Evolutionary conservation across 2,888 invertebrate genomes (phyloP).

Genomic region (Andricus curvator): DNA sequence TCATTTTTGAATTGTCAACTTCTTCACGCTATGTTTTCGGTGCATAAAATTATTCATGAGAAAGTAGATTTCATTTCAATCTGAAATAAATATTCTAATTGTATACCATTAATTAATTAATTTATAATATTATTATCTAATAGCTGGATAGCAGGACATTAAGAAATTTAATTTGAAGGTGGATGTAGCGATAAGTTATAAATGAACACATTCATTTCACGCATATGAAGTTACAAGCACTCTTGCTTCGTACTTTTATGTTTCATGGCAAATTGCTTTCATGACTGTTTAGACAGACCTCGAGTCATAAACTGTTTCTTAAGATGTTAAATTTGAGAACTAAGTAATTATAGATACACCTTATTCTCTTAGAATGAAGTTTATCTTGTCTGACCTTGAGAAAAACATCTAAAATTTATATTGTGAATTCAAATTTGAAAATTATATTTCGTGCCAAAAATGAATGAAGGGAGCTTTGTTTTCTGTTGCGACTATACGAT

Average conservation of each 20-base stretch:
- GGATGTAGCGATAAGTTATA: neutral
- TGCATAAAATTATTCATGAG: too few species aligned
- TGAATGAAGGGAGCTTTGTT: neutral
- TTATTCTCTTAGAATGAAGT: neutral
- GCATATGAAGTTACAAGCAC: conserved; percentile 16
- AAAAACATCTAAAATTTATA: neutral
- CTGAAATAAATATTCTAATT: too few species aligned
- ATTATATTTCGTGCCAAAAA: neutral
- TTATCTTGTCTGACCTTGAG: neutral
- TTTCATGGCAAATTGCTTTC: conserved; percentile 65
- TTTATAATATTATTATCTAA: neutral
- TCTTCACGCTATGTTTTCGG: too few species aligned
- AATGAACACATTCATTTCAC: conserved; percentile 25
- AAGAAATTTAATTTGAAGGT: neutral
- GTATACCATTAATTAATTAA: too few species aligned
- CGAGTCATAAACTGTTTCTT: conserved; percentile 49
- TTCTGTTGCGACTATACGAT: neutral
- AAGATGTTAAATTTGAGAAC: neutral
- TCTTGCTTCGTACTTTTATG: conserved; percentile 41
- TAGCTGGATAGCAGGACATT: neutral
- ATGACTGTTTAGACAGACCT: conserved; percentile 64
- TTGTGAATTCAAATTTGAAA: neutral
- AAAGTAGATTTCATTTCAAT: too few species aligned
- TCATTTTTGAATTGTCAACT: too few species aligned
- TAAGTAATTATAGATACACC: conserved; percentile 20